A percentile compares a stretch with the other conserved stretches of the same genome.
These are phyloP conservation scores for Argyrosomus regius DNA, from an alignment of 2,797 vertebrate genomes.

Conservation along the genomic window DNA sequence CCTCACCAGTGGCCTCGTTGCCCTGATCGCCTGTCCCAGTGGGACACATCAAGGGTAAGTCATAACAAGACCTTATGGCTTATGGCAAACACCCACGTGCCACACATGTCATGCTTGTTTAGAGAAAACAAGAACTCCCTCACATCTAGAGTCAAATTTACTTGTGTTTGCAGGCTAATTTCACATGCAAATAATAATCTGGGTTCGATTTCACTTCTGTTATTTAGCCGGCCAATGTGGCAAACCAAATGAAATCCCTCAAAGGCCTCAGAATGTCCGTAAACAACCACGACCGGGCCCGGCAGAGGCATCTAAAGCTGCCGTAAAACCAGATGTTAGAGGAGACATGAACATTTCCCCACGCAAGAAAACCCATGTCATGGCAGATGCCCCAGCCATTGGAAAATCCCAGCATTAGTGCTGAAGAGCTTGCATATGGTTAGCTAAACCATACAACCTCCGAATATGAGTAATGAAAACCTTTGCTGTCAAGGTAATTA, in stretches of 20 bases:
- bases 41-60: constrained; percentile 19
- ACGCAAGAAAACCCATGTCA: constrained; percentile 51
- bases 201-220: constrained; percentile 53
- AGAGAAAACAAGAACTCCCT: constrained; percentile 34
- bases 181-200: constrained; percentile 67
- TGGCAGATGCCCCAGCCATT: constrained; percentile 39
- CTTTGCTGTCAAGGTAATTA: constrained; percentile 70
- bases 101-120: constrained; percentile 14
- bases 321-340: constrained; percentile 70
- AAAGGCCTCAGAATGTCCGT: constrained; percentile 58
- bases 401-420: constrained; percentile 70
- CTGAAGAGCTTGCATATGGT: constrained; percentile 36
- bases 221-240: constrained; percentile 43
- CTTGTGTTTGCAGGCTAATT: constrained; percentile 37
- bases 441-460: constrained; percentile 30
- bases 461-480: constrained; percentile 65
- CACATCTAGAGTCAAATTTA: constrained; percentile 22
- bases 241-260: constrained; percentile 46
- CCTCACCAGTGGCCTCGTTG: constrained; percentile 18
- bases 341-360: constrained; percentile 54
- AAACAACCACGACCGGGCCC: constrained; percentile 55
- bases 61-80: constrained; percentile 34
- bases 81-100: constrained; percentile 30
- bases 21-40: constrained; percentile 34
- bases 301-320: constrained; percentile 35